Evolutionary conservation across 2,113 vertebrate species (phyloP), one percentile per base, ranked within the genome.

Genomic region (Brachypteracias leptosomus): DNA sequence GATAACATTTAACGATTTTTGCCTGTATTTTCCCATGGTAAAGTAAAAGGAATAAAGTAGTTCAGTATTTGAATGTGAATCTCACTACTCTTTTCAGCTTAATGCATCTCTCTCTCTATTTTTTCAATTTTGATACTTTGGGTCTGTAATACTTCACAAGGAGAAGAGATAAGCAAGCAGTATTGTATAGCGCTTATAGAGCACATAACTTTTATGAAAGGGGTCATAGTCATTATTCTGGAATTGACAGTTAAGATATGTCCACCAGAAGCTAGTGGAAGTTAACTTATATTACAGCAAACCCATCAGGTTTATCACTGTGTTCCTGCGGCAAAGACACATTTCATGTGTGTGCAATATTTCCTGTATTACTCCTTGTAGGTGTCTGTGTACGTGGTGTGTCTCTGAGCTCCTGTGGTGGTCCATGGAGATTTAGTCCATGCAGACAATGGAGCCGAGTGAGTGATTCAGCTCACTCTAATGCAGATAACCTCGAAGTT

Each of bases 381-480:
- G 25, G 10, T 54, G 7, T 63, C 54, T 52, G 9, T 5, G 1
- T 31, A 22, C 62, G 47, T 52, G 21, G 6, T 0, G 1, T 4
- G 8, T 51, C 8, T 36, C 62, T 79, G 18, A 46, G 10, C 33
- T 52, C 46, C 44, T 2, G 0, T 35, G 12, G 10, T 13, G 6
- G 6, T 38, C 44, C 0, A 0, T n/a, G 35, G 58, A 76, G 33
- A 16, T 63, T 54, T 46, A 51, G 29, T 76, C 74, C 21, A 22
- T 49, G 2, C 3, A 58, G 52, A 20, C 15, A 51, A 3, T 4
- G 24, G 16, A 66, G 40, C 40, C 67, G 61, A 13, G 13, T 0
- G 11, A 11, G 19, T 40, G 28, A 46, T 66, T 80, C 15, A 62
- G 8, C 33, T 86, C 13, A 13, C 35, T 8, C 44, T 51, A 1